Percentiles rank a stretch among this genome's conserved stretches.
These are phyloP conservation scores for Trichonephila clavata DNA, from an alignment of 1,140 invertebrate genomes.

Conservation along the genomic window DNA sequence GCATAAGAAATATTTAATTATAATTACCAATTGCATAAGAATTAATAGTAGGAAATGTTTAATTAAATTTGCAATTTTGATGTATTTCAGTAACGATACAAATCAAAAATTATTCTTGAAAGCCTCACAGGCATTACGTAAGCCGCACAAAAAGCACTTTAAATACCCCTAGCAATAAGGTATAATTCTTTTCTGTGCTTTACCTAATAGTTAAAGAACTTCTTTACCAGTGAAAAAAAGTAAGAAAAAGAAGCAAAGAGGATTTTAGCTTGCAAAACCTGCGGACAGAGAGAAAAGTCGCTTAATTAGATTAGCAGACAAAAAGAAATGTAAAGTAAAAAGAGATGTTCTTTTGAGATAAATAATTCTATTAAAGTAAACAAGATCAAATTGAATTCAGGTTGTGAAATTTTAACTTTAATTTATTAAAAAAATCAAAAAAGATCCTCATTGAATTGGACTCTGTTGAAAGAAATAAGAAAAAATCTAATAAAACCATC, in stretches of 20 bases:
- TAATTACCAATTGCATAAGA: not conserved
- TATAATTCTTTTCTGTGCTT: not conserved
- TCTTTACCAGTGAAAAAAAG: not conserved
- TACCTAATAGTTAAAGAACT: not conserved
- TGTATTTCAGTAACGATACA: not conserved
- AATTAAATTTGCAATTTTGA: not conserved
- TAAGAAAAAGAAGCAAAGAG: not conserved
- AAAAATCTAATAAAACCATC: too few species aligned
- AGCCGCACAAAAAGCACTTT: not conserved
- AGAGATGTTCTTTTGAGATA: not conserved
- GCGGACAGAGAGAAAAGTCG: not conserved
- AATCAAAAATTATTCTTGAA: not conserved
- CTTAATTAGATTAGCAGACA: not conserved
- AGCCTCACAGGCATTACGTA: not conserved
- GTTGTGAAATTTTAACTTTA: too few species aligned
- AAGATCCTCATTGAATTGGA: too few species aligned
- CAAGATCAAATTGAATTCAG: not conserved
- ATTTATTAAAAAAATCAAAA: too few species aligned
- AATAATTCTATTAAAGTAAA: not conserved
- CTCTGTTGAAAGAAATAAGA: too few species aligned
- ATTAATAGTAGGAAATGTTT: not conserved
- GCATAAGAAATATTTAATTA: too few species aligned
- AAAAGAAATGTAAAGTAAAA: not conserved
- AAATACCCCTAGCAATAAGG: not conserved
- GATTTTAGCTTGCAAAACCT: not conserved